Base-by-base conservation (phyloP, 2,888 invertebrate species). In the Drosophila acutilabella region DNA sequence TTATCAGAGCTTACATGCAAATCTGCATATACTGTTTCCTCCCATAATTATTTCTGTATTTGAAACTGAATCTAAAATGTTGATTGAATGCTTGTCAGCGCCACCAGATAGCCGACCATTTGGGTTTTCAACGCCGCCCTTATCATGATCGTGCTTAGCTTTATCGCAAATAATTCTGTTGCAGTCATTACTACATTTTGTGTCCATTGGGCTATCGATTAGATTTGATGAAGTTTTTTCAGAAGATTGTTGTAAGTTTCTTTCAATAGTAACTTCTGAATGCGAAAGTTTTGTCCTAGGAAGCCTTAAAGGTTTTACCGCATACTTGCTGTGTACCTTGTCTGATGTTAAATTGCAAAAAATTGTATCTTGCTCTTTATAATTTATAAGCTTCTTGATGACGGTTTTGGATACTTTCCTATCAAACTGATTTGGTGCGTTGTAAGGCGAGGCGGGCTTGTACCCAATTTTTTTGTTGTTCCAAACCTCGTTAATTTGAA, bases 401-500 rank as follows among this genome's bases (percentile, higher is more conserved):
- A 85, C 44, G 11, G 72, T 61, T 53, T 80, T 89, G 11, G 78
- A 68, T 30, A 76, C 67, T 14, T 78, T 74, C 53, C 80, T 89
- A 13, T 81, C 89, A 52, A 89, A 89, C 67, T 90, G 80, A 53
- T 78, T 85, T 18, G 84, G 80, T 13, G 85, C 78, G 51, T 76
- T 88, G 33, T 81, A 81, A 0, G 91, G 90, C 6, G 91, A 89
- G 54, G 83, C 77, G 2, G 90, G 78, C 59, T 76, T 75, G 56
- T 85, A 89, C 42, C 90, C 91, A 4, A 84, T 83, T 44, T 80
- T 84, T 30, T 88, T 88, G 59, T 81, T 79, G 14, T 85, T 88
- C 90, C 90, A 90, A 58, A 90, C 87, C 59, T 85, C 81, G 10
- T 89, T 90, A 40, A 91, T 89, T 33, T 82, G 84, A 42, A 79